Conservation (phyloP, 2,888 invertebrate species). For the Polymixis lichenea region DNA sequence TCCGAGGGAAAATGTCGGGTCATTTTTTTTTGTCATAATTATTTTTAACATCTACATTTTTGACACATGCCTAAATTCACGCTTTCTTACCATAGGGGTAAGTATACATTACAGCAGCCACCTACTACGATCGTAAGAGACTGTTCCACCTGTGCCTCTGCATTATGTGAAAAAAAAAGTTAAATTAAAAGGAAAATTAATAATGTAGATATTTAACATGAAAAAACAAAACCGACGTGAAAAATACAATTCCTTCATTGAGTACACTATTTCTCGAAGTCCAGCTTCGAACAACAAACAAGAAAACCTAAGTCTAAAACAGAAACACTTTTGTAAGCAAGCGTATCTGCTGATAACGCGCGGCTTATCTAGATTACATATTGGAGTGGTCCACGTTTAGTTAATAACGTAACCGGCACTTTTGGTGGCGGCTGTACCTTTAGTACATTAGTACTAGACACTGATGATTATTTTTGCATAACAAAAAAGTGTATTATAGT, state of each 20-base stretch:
- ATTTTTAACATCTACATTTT: too few relatives aligned
- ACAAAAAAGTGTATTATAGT: too few relatives aligned
- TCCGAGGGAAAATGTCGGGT: too few relatives aligned
- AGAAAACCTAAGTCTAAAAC: conserved; percentile 33
- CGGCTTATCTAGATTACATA: conserved; percentile 61
- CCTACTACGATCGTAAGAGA: too few relatives aligned
- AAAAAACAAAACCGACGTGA: background rate
- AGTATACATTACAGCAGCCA: too few relatives aligned
- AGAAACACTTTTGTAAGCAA: conserved; percentile 33
- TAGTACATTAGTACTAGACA: background rate
- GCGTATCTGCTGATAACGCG: conserved; percentile 51
- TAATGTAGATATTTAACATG: background rate
- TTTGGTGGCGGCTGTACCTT: conserved; percentile 42
- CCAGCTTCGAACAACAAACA: background rate
- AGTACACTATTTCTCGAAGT: background rate
- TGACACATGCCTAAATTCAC: too few relatives aligned
- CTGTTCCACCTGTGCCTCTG: background rate
- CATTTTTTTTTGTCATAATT: too few relatives aligned
- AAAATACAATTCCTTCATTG: background rate
- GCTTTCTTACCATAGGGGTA: too few relatives aligned
- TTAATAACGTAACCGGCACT: conserved; percentile 57
- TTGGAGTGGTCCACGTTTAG: conserved; percentile 57
- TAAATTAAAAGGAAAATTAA: background rate
- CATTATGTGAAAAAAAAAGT: background rate
- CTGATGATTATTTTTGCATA: too few relatives aligned